These are phyloP conservation scores for Stenodera caucasica DNA, from an alignment of 2,888 invertebrate genomes.

Conservation along the genomic window DNA sequence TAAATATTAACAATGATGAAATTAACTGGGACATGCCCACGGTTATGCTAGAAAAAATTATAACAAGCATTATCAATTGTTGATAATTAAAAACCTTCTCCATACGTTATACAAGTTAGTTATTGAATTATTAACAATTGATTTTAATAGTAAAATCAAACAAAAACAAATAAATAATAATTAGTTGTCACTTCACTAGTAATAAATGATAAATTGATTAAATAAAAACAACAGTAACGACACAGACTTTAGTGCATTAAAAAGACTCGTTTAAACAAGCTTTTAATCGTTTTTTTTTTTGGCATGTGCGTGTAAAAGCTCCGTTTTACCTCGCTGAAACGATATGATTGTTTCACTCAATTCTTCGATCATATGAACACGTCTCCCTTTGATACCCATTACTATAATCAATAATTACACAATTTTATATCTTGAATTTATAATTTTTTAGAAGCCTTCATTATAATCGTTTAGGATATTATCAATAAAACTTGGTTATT, in stretches of 20 bases:
- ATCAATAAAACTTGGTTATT: slow-evolving; percentile 17
- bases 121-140: slow-evolving; percentile 1
- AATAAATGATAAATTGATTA: slow-evolving; percentile 9
- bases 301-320: slow-evolving; percentile 2
- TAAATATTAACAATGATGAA: slow-evolving; percentile 15
- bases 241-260: slow-evolving; percentile 3
- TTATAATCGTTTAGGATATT: slow-evolving; percentile 5
- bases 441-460: slow-evolving; percentile 13
- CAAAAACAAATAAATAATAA: slow-evolving; percentile 13
- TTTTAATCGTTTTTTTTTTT: background rate
- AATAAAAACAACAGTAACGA: background rate
- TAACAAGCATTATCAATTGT: slow-evolving; percentile 4
- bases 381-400: slow-evolving; percentile 98
- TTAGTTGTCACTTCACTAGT: slow-evolving; percentile 16
- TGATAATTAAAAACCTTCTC: background rate
- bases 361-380: slow-evolving; percentile 98
- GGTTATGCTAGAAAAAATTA: slow-evolving; percentile 21
- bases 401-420: slow-evolving; percentile 66
- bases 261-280: slow-evolving; percentile 18
- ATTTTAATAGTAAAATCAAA: background rate
- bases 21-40: slow-evolving; percentile 21
- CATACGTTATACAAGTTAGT: background rate
- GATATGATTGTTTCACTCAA: slow-evolving; percentile 98
- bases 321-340: slow-evolving; percentile 93
- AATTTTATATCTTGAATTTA: slow-evolving; percentile 3